Conservation (phyloP, 1,140 invertebrate genomes). For the Drosophila saltans region DNA sequence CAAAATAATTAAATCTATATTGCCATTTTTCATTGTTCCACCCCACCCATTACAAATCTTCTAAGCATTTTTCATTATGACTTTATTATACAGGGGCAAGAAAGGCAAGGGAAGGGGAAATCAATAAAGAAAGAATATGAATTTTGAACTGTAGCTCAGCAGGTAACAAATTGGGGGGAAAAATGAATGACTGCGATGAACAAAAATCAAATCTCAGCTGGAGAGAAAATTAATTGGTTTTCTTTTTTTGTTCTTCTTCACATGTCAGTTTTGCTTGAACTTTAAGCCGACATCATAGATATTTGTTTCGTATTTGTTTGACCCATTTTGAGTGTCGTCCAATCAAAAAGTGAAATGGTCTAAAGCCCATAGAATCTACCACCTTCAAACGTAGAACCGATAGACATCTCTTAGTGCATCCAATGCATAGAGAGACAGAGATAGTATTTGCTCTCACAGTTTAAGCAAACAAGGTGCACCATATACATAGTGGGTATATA, state of each 20-base stretch:
- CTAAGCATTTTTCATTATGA: not conserved
- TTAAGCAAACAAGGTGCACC: conserved; percentile 5
- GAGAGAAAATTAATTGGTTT: conserved; percentile 53
- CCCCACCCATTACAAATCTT: not conserved
- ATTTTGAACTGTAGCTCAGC: conserved; percentile 34
- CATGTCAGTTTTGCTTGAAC: conserved; percentile 19
- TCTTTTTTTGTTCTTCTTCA: conserved; percentile 8
- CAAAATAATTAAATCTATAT: conserved; percentile 34
- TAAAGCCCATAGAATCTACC: conserved; percentile 36
- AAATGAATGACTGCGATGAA: conserved; percentile 15
- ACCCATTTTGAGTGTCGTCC: conserved; percentile 52
- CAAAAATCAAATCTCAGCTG: conserved; percentile 28
- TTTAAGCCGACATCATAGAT: conserved; percentile 42
- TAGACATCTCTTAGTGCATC: conserved; percentile 61
- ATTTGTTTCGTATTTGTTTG: conserved; percentile 15
- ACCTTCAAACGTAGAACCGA: conserved; percentile 68
- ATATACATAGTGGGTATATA: not conserved
- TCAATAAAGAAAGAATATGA: conserved; percentile 1
- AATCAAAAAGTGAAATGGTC: conserved; percentile 74
- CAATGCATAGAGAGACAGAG: conserved; percentile 12
- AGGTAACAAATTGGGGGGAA: conserved; percentile 5
- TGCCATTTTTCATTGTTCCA: conserved; percentile 50
- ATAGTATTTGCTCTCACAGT: not conserved
- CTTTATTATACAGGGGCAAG: not conserved
- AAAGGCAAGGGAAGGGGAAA: not conserved